Evolutionary conservation across 2,888 invertebrate species (phyloP).

Genomic region (Sepiola atlantica): DNA sequence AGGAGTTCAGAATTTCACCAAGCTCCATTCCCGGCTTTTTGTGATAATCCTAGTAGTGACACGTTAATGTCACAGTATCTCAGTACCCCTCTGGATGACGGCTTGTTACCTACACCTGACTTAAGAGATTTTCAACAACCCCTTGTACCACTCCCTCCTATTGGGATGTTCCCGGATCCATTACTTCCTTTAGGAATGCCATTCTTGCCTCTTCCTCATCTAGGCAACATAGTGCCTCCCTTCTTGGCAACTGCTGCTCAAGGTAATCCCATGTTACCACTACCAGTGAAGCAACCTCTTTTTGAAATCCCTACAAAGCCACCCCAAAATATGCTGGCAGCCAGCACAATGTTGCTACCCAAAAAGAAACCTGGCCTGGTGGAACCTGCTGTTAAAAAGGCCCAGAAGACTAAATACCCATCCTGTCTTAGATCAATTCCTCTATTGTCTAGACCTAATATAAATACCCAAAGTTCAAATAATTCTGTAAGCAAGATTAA

Average conservation of each 20-base stretch:
- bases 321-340: too few relatives aligned
- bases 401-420: background rate
- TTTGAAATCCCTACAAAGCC: too few relatives aligned
- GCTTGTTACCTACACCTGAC: too few relatives aligned
- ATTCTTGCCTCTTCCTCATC: background rate
- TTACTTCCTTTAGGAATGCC: background rate
- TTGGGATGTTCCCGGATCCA: background rate
- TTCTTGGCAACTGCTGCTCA: too few relatives aligned
- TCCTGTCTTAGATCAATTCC: background rate
- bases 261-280: background rate
- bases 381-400: background rate
- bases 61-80: background rate
- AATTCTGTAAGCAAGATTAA: too few relatives aligned
- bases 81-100: background rate
- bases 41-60: background rate
- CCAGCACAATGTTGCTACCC: too few relatives aligned
- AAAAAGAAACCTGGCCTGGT: too few relatives aligned
- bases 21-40: background rate
- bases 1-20: background rate
- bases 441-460: too few relatives aligned
- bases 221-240: too few relatives aligned
- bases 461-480: too few relatives aligned
- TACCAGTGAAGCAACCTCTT: background rate
- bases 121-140: background rate
- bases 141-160: background rate